Base-by-base conservation (phyloP, 2,113 vertebrate species). In the Arenaria interpres region DNA sequence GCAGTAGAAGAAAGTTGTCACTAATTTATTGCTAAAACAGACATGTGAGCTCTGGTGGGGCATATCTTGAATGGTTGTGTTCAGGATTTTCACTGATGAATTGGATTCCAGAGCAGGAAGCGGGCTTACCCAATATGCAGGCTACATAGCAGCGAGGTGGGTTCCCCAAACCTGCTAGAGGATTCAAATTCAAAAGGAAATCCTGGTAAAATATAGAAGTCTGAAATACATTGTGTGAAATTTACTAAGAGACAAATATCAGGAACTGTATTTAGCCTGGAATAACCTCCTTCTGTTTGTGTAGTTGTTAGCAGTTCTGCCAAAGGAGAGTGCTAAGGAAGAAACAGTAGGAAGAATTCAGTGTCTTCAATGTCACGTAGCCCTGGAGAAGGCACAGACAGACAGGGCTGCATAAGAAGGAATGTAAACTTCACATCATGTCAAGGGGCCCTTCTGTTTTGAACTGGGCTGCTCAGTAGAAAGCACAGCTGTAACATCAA, bases 211-310 rank as follows among this genome's bases (percentile, higher is more conserved):
- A 15, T 16, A 4, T 35, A 33, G 45, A 63, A 39, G 8, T 4
- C 30, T 43, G 27, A 90, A 66, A 56, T 33, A 18, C 1, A 0
- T 57, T 37, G 7, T 41, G 23, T 0, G 0, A 66, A 43, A 67
- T 19, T 23, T 32, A 14, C 6, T 4, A 4, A 32, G 43, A 13
- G 66, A 9, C 18, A 50, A 67, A 20, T 25, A 22, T 5, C 2
- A 12, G 14, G 51, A 37, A 4, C 14, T 25, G 9, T 32, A 2
- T 46, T 54, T 54, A n/a, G 20, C n/a, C 12, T 23, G 35, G 39
- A 78, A n/a, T n/a, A 56, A 32, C 67, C 0, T 0, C 24, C 43
- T 64, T 21, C 27, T 23, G 6, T n/a, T 22, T 37, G 23, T 30
- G n/a, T 35, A 27, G 32, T 24, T 23, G 19, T 50, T 62, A 39